Conservation (phyloP, 2,113 vertebrate species). For the Steatornis caripensis region DNA sequence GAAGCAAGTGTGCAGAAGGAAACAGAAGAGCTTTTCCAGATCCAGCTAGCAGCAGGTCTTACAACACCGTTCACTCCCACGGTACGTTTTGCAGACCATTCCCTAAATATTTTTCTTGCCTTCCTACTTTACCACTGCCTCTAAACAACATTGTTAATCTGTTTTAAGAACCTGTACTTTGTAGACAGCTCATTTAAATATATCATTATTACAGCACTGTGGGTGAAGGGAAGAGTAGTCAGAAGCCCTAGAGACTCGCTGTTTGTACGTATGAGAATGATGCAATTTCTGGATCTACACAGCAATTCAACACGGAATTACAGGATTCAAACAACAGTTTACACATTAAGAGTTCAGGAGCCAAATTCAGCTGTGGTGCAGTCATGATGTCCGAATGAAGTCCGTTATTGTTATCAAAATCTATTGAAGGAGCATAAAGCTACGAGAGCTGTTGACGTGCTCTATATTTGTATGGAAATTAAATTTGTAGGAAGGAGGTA, state of each 20-base stretch:
- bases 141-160: conserved; percentile 54
- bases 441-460: neutral
- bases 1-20: conserved; percentile 36
- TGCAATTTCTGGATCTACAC: conserved; percentile 76
- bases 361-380: neutral
- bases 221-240: conserved; percentile 68
- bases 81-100: neutral
- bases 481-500: neutral
- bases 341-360: conserved; percentile 35
- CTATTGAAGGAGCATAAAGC: neutral
- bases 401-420: neutral
- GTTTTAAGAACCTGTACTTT: conserved; percentile 42
- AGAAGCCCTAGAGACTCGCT: conserved; percentile 74
- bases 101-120: conserved; percentile 13
- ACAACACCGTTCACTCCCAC: neutral
- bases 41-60: conserved; percentile 32
- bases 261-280: conserved; percentile 78
- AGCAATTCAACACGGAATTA: conserved; percentile 74
- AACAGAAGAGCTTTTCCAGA: conserved; percentile 36
- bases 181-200: conserved; percentile 73
- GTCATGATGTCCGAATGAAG: neutral
- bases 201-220: conserved; percentile 67
- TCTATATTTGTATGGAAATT: neutral
- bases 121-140: conserved; percentile 47
- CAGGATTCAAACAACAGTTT: conserved; percentile 60